Evolutionary conservation across 2,888 invertebrate genomes (phyloP), one percentile per base, ranked within the genome.

Genomic region (Dendrolimus houi): DNA sequence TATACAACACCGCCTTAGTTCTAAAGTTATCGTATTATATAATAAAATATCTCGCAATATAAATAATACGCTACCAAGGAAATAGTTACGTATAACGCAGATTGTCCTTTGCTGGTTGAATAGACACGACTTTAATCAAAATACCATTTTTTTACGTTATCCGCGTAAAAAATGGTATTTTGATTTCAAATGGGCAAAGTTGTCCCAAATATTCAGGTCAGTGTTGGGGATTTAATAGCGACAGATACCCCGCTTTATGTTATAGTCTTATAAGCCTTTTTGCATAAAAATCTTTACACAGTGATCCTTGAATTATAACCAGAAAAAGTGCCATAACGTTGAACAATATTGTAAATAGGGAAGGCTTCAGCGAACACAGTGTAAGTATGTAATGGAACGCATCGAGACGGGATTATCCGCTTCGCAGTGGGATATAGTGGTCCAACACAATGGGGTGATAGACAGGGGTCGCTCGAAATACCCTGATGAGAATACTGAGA

Each of bases 401-500:
- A 54, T 59, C 57, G 60, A 56, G 57, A 60, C 53, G 55, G 60
- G 60, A 62, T 63, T 63, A 60, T 60, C 57, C 59, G 55, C 62
- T 59, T 58, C 56, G 59, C 55, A 56, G 57, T 54, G 53, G 60
- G 54, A 57, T 56, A 29, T 55, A 53, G 55, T 29, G 7, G 47
- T 47, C 47, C 47, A 42, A 55, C 53, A 55, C 55, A 54, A 56
- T 54, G 59, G 63, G 64, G 61, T 62, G 59, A 62, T 58, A 55
- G 60, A 59, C 54, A 60, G 58, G 60, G 61, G 57, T 58, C 59
- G 58, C 55, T 53, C 56, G 58, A 47, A 47, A 41, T 56, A 53
- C 56, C 58, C 61, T 66, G 69, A 70, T 69, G 69, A 68, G 70
- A 74, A 71, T 69, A 62, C 69, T 52, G 60, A 70, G 65, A 64